These are phyloP conservation scores for Bugulina stolonifera DNA, from an alignment of 2,888 invertebrate species.

Conservation along the genomic window DNA sequence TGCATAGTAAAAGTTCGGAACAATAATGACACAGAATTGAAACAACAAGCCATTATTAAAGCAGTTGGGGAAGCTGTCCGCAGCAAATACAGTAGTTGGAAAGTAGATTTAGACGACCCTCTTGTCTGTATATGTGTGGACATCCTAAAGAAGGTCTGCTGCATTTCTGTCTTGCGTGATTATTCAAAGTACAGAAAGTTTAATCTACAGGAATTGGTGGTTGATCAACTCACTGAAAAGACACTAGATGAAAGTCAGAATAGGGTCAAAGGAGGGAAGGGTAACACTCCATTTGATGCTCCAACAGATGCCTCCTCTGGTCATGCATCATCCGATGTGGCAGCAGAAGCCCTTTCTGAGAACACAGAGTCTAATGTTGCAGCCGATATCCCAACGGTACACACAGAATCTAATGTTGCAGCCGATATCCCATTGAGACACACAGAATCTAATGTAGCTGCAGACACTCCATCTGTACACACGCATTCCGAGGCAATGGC, in stretches of 20 bases:
- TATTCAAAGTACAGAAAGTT: conserved; percentile 12
- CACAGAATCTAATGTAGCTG: background rate
- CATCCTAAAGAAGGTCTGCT: conserved; percentile 6
- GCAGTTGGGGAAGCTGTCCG: background rate
- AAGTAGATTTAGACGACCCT: background rate
- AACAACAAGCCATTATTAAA: background rate
- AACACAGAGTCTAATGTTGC: background rate
- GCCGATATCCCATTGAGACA: background rate
- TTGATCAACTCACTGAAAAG: background rate
- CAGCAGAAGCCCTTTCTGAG: background rate
- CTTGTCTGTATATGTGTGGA: background rate
- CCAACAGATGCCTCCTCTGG: background rate
- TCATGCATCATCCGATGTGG: background rate
- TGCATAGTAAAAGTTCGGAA: background rate
- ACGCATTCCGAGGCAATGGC: background rate
- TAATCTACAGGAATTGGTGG: conserved; percentile 8
- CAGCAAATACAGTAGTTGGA: background rate
- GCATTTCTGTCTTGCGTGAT: conserved; percentile 12
- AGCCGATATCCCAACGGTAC: background rate
- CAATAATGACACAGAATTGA: background rate
- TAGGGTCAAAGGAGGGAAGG: background rate
- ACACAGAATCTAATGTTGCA: background rate
- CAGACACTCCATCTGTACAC: background rate
- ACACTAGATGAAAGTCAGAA: background rate
- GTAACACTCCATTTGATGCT: background rate